phyloP scores from a whole-genome alignment of 2,797 vertebrate genomes.

The Enteromius trimaculatus region DNA sequence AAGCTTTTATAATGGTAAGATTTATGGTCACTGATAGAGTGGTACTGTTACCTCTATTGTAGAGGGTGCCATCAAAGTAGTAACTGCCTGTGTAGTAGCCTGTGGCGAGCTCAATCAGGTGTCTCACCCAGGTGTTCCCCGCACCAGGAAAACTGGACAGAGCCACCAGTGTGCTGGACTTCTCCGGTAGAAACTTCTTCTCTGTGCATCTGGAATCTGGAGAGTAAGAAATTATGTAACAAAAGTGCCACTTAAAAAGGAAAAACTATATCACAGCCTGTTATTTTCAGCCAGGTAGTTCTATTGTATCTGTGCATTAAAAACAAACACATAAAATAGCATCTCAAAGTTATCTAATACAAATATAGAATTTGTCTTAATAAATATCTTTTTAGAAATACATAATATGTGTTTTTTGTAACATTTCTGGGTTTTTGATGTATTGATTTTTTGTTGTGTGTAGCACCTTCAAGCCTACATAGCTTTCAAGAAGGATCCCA shows the following conservation, averaged over 20 bases:
- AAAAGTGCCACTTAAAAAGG: background rate
- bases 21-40: background rate
- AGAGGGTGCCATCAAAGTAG: conserved; percentile 88
- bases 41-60: conserved; percentile 89
- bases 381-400: background rate
- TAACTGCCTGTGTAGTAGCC: conserved; percentile 89
- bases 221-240: conserved; percentile 34
- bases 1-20: background rate
- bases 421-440: background rate
- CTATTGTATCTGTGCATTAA: background rate
- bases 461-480: background rate
- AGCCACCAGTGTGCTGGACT: conserved; percentile 89
- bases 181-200: conserved; percentile 89
- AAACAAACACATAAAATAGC: background rate
- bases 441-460: background rate
- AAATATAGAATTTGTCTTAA: background rate
- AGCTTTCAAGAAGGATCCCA: background rate
- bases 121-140: conserved; percentile 88
- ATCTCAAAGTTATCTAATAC: background rate
- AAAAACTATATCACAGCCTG: background rate
- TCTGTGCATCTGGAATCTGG: conserved; percentile 94
- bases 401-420: background rate
- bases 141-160: conserved; percentile 96
- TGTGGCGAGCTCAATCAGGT: conserved; percentile 85
- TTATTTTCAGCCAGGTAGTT: background rate